Conservation (phyloP, 1,140 invertebrate species). For the Drosophila ambigua region DNA sequence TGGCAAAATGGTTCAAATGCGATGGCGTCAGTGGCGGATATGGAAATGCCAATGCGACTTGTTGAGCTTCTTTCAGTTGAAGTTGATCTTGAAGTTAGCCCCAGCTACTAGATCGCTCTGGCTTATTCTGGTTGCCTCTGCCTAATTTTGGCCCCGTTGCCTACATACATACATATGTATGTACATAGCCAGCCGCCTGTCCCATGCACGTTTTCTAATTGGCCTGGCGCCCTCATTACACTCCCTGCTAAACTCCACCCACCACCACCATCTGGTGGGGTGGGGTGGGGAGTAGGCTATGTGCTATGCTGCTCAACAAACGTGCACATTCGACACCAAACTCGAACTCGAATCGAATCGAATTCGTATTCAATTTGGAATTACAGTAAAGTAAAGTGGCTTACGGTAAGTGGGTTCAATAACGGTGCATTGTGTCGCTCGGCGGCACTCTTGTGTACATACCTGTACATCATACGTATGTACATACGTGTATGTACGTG, state of each 20-base stretch:
- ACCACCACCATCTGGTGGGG: not conserved
- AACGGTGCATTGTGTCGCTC: conserved; percentile 72
- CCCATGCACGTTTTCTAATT: conserved; percentile 44
- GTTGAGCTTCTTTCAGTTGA: not conserved
- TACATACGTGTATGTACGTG: not conserved
- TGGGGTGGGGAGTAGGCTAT: too few relatives aligned
- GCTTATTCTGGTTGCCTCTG: not conserved
- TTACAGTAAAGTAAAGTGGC: conserved; percentile 38
- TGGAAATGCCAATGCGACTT: not conserved
- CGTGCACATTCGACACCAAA: conserved; percentile 34
- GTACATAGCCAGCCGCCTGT: not conserved
- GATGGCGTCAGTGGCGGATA: conserved; percentile 26
- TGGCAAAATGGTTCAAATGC: not conserved
- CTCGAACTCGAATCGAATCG: conserved; percentile 29
- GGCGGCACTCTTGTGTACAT: conserved; percentile 38
- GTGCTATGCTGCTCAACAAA: not conserved
- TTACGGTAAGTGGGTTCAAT: conserved; percentile 70
- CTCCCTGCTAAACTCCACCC: too few relatives aligned
- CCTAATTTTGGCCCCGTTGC: conserved; percentile 3
- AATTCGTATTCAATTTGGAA: conserved; percentile 28
- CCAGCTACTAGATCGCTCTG: not conserved
- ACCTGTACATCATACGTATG: not conserved
- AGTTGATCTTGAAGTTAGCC: not conserved
- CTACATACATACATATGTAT: not conserved
- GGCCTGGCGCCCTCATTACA: conserved; percentile 42